A percentile compares a stretch with the other conserved stretches of the same genome.
phyloP scores from a whole-genome alignment of 2,113 vertebrate species.

The Pristiophorus japonicus region DNA sequence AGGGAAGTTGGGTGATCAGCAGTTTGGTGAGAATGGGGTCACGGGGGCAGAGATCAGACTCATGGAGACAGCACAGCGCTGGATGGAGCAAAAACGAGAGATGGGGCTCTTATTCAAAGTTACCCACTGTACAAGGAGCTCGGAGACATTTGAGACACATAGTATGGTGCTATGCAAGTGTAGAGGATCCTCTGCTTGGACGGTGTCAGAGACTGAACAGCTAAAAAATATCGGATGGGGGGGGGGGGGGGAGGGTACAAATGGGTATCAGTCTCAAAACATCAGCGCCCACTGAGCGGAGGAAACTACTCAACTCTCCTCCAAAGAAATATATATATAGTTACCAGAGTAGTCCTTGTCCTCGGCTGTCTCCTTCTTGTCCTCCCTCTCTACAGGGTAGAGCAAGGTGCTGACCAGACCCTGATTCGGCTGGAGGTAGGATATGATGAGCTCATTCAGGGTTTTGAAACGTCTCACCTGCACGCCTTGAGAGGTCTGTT shows the following conservation, averaged over 20 bases:
- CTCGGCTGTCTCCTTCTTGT: slow-evolving; percentile 64
- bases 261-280: neutral
- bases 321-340: neutral
- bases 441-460: slow-evolving; percentile 73
- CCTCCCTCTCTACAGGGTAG: slow-evolving; percentile 78
- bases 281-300: neutral
- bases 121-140: neutral
- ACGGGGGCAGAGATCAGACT: neutral
- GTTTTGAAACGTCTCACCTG: slow-evolving; percentile 88
- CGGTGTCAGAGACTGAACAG: neutral
- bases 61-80: neutral
- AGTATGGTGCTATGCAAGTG: neutral
- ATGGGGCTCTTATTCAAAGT: neutral
- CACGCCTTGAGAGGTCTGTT: slow-evolving; percentile 85
- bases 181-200: neutral
- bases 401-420: slow-evolving; percentile 88
- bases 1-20: neutral
- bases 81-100: neutral
- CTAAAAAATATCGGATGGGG: neutral
- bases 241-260: fast-evolving
- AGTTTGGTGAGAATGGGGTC: neutral
- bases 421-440: slow-evolving; percentile 89
- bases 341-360: slow-evolving; percentile 86
- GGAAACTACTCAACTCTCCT: neutral
- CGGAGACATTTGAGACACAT: neutral